phyloP scores from a whole-genome alignment of 2,113 vertebrate species.

The Girardinichthys multiradiatus region DNA sequence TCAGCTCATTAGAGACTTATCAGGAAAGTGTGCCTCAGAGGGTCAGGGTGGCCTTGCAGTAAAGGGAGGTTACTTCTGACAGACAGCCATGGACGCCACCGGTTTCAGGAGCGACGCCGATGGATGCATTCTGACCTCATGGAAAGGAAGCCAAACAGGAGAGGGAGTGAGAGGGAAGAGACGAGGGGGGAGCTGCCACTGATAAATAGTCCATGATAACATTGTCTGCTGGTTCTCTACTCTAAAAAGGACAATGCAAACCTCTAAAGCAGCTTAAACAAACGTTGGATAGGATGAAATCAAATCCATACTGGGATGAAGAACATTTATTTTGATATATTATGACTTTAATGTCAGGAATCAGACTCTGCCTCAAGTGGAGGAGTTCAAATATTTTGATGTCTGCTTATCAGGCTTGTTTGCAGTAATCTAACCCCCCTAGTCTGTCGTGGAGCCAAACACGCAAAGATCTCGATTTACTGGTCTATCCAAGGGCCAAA shows the following conservation, averaged over 20 bases:
- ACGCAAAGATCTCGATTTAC: not conserved
- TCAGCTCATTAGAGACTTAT: constrained; percentile 54
- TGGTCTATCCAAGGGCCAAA: too few relatives aligned
- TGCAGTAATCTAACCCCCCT: not conserved
- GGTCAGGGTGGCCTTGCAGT: constrained; percentile 58
- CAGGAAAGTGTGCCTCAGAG: constrained; percentile 25
- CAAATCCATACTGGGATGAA: not conserved
- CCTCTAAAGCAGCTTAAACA: constrained; percentile 1
- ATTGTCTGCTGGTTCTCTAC: constrained; percentile 9
- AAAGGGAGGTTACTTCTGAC: constrained; percentile 18
- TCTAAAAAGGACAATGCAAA: not conserved
- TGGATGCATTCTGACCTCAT: constrained; percentile 34
- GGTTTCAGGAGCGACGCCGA: constrained; percentile 11
- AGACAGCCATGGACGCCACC: constrained; percentile 37
- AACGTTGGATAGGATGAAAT: not conserved
- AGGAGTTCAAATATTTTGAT: not conserved
- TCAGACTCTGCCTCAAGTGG: not conserved
- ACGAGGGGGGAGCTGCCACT: constrained; percentile 3
- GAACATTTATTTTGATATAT: too few relatives aligned
- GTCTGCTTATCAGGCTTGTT: not conserved
- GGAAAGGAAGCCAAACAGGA: constrained; percentile 40
- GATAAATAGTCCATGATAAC: constrained; percentile 33
- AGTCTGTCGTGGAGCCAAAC: not conserved
- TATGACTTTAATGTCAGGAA: not conserved
- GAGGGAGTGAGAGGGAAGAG: constrained; percentile 28